Evolutionary conservation across 2,113 vertebrate species (phyloP), one percentile per base, ranked within the genome.

Genomic region (Hiodon alosoides): DNA sequence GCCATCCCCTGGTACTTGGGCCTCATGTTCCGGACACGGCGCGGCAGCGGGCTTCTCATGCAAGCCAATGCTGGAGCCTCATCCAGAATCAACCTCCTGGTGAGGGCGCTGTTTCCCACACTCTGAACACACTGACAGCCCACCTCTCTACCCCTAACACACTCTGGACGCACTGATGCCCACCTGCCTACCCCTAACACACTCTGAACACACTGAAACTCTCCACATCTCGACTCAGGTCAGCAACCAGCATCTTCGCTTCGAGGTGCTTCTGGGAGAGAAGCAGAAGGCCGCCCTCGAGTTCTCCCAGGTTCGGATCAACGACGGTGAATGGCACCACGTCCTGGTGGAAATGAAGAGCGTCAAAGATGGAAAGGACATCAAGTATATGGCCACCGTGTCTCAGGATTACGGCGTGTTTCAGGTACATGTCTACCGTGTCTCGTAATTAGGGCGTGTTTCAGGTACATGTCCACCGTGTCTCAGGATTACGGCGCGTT

Each of bases 1-100:
- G 92, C 93, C 0, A 90, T 95, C 76, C 94, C 94, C 0, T 96
- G 94, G 94, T 95, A 93, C 87, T 87, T 95, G 64, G 92, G 94
- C 65, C 86, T 96, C 70, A 96, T 96, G 94, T 96, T 96, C 86
- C 90, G 94, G 67, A 96, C 94, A 0, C 81, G 93, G 3, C 89
- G 91, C 82, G 86, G 82, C 68, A 89, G 85, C 2, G 91, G 93
- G 3, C 84, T 91, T 77, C 79, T 96, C 69, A 80, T 95, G 85
- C 93, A 92, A 76, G 93, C 92, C 76, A 88, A 82, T 3, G 94
- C 93, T 0, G 94, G 94, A 7, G 1, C 75, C 68, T 84, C 90
- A 46, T 93, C 93, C 76, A 87, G 87, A 79, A 92, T 96, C 60
- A 92, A 77, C 60, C 90, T 96, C 31, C 90, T 94, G 93, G 94